Percentiles rank a stretch among this genome's conserved stretches.
Conservation (phyloP, 1,140 invertebrate genomes). For the Dolichoris vasculosae region DNA sequence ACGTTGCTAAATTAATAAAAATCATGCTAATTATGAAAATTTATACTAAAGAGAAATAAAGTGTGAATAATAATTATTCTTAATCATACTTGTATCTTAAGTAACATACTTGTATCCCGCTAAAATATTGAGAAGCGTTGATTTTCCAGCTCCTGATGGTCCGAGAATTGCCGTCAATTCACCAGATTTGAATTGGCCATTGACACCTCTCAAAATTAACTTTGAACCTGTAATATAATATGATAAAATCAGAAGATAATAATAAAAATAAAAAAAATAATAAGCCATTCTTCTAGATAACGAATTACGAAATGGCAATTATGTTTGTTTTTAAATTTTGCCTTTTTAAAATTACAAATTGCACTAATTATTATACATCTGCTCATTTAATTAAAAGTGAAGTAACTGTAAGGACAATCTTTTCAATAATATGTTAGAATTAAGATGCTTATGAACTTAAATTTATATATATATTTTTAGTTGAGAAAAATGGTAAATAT, state of each 20-base stretch:
- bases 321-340: neutral
- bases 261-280: neutral
- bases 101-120: slow-evolving; percentile 87
- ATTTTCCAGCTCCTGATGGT: slow-evolving; percentile 93
- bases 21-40: neutral
- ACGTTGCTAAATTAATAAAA: too few relatives aligned
- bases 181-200: slow-evolving; percentile 83
- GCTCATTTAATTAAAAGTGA: too few relatives aligned
- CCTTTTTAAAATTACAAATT: too few relatives aligned
- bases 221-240: slow-evolving; percentile 78
- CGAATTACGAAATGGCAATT: neutral
- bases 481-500: too few relatives aligned
- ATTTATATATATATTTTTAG: too few relatives aligned
- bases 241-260: neutral
- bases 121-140: slow-evolving; percentile 88
- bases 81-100: neutral
- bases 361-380: too few relatives aligned
- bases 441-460: too few relatives aligned
- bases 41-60: neutral
- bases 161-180: slow-evolving; percentile 89
- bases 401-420: too few relatives aligned
- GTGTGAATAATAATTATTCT: neutral
- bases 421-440: too few relatives aligned
- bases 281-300: too few relatives aligned
- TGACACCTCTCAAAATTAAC: slow-evolving; percentile 81